A percentile compares a stretch with the other conserved stretches of the same genome.
Evolutionary conservation across 2,888 invertebrate species (phyloP).

Genomic region (Bugulina stolonifera): DNA sequence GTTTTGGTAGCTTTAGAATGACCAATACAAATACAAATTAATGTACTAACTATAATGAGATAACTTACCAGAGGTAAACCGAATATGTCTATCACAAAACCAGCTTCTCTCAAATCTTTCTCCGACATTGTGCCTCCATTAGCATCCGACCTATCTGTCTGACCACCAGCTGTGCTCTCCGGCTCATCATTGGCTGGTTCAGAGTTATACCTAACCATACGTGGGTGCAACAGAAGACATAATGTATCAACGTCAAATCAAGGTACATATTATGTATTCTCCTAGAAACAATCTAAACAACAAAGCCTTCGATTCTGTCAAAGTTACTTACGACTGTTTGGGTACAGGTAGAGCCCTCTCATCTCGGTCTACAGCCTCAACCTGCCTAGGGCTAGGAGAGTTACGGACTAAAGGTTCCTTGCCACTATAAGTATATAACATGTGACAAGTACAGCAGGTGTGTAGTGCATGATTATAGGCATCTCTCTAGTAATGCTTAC

Average conservation of each 20-base stretch:
- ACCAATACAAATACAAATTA: no score
- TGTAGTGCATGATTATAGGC: no score
- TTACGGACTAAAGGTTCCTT: background rate
- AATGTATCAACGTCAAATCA: no score
- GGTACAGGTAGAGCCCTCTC: constrained; percentile 4
- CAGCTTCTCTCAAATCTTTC: constrained; percentile 62
- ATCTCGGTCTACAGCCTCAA: constrained; percentile 7
- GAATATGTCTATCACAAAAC: constrained; percentile 82
- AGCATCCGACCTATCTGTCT: constrained; percentile 20
- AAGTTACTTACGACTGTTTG: constrained; percentile 23
- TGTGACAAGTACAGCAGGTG: no score
- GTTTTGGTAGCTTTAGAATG: no score
- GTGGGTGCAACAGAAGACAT: no score
- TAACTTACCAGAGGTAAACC: constrained; percentile 72
- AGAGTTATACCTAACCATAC: constrained; percentile 9
- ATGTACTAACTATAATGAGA: background rate
- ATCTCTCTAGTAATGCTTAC: no score
- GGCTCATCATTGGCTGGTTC: background rate
- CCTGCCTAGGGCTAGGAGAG: background rate
- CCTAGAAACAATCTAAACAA: background rate
- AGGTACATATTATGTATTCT: no score
- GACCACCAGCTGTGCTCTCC: constrained; percentile 2
- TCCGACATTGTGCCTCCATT: constrained; percentile 41
- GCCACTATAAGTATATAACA: constrained; percentile 3
- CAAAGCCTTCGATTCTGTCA: background rate